Conservation (phyloP, 2,113 vertebrate species). For the Herpetotheres cachinnans region DNA sequence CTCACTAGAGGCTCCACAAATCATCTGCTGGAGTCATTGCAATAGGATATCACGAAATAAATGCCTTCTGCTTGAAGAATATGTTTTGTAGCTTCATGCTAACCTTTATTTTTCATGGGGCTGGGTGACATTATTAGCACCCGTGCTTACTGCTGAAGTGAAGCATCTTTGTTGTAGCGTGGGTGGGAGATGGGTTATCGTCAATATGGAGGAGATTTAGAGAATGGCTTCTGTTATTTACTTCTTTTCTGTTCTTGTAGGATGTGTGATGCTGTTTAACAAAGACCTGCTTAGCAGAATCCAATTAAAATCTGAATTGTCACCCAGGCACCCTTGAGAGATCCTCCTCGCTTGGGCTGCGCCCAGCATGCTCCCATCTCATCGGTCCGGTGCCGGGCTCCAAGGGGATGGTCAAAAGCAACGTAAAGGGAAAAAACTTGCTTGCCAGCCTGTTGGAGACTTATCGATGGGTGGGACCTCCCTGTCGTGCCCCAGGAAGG, state of each 20-base stretch:
- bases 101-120: constrained; percentile 27
- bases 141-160: constrained; percentile 15
- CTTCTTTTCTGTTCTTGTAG: constrained; percentile 4
- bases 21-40: not conserved
- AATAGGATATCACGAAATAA: not conserved
- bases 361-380: accelerated
- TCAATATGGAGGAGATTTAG: constrained; percentile 36
- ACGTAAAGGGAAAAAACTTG: not conserved
- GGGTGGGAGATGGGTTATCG: constrained; percentile 25
- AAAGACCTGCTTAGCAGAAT: not conserved
- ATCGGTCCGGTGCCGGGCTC: accelerated
- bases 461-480: accelerated
- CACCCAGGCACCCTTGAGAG: not conserved
- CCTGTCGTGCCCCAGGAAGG: accelerated
- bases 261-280: not conserved
- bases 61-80: constrained; percentile 35
- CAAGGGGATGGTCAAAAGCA: not conserved
- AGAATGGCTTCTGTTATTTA: constrained; percentile 54
- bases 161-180: constrained; percentile 32
- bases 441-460: too few relatives aligned
- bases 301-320: not conserved
- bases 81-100: not conserved
- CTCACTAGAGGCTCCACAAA: not conserved
- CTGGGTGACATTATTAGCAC: constrained; percentile 49
- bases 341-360: not conserved